These are phyloP conservation scores for Stichodactyla mertensii DNA, from an alignment of 64 coral and sea anemone species.

Conservation along the genomic window DNA sequence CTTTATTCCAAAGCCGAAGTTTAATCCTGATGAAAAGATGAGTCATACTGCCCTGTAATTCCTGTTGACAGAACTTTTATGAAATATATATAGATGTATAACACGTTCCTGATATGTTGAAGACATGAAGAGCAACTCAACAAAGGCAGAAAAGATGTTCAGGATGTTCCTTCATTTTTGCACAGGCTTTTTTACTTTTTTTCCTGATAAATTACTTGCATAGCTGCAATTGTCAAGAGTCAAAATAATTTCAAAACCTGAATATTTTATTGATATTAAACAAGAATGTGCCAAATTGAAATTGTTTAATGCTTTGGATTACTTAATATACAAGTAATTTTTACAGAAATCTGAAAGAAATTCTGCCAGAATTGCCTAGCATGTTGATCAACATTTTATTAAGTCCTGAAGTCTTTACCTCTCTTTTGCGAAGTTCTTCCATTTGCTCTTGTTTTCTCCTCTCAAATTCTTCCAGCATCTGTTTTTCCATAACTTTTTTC, in stretches of 20 bases:
- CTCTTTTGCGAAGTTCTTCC: slow-evolving; percentile 65
- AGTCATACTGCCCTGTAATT: not conserved
- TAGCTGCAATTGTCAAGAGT: no score
- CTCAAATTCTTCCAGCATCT: slow-evolving; percentile 97
- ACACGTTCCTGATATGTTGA: not conserved
- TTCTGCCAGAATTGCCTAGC: not conserved
- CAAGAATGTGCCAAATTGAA: not conserved
- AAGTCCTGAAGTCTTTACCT: slow-evolving; percentile 44
- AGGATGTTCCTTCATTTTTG: no score
- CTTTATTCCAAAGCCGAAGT: slow-evolving; percentile 13
- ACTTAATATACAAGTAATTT: not conserved
- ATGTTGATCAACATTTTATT: not conserved
- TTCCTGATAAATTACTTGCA: not conserved
- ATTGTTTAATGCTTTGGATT: not conserved
- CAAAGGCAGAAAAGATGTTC: not conserved
- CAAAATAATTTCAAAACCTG: no score
- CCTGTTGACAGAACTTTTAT: slow-evolving; percentile 12
- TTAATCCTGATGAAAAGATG: slow-evolving; percentile 6
- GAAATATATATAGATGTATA: not conserved
- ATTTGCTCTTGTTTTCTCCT: slow-evolving; percentile 81
- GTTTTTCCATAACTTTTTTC: slow-evolving; percentile 91
- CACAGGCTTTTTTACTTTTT: no score
- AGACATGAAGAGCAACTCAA: not conserved
- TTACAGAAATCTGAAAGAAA: not conserved
- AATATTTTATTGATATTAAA: not conserved